phyloP scores from a whole-genome alignment of 2,888 invertebrate species.

The Eurytoma adleriae region DNA sequence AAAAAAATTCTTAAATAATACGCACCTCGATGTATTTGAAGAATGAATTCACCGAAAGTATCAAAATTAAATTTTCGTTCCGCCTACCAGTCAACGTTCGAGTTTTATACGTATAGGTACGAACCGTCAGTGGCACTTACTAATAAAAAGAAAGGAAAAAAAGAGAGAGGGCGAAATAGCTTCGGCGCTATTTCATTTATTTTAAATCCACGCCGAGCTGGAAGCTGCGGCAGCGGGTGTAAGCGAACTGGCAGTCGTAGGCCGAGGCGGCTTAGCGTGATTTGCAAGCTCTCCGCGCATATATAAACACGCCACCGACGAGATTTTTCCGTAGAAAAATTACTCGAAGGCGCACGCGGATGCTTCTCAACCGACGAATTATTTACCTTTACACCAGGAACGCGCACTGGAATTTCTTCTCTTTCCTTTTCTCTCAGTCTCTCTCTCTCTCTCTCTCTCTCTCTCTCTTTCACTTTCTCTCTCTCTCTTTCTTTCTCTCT shows the following conservation, averaged over 20 bases:
- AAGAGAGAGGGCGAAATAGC: too few relatives aligned
- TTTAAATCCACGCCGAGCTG: too few relatives aligned
- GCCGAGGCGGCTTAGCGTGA: constrained; percentile 41
- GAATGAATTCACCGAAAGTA: too few relatives aligned
- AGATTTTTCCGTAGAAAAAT: constrained; percentile 45
- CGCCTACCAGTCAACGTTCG: too few relatives aligned
- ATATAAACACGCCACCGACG: not conserved
- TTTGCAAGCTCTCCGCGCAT: constrained; percentile 34
- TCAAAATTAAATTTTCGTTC: too few relatives aligned
- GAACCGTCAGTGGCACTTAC: too few relatives aligned
- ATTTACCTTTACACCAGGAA: constrained; percentile 10
- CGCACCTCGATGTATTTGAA: too few relatives aligned
- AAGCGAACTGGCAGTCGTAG: not conserved
- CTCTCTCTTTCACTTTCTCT: not conserved
- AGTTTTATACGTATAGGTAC: too few relatives aligned
- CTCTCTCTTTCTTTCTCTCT: constrained; percentile 7
- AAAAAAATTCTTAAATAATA: too few relatives aligned
- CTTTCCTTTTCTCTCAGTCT: not conserved
- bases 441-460: constrained; percentile 22
- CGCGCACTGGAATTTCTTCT: not conserved
- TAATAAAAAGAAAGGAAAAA: too few relatives aligned
- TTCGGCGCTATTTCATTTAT: too few relatives aligned
- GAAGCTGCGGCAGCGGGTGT: too few relatives aligned
- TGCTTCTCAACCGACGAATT: constrained; percentile 20
- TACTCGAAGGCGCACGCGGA: constrained; percentile 20